Evolutionary conservation across 2,113 vertebrate species (phyloP).

Genomic region (Nothobranchius furzeri): DNA sequence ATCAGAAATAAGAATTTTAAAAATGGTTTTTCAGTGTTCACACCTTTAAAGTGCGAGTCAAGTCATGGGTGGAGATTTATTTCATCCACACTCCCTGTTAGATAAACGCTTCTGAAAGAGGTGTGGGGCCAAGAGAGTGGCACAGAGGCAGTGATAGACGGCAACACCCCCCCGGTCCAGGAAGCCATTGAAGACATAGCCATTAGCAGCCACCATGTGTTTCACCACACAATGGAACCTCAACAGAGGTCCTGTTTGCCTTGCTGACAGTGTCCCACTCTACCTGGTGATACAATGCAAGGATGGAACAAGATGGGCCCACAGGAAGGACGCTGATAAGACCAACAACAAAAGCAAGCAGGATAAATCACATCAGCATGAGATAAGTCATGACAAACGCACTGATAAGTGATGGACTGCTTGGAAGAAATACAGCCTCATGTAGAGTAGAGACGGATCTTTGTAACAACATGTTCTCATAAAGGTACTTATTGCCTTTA

Average conservation of each 20-base stretch:
- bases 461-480: neutral
- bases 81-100: too few species aligned
- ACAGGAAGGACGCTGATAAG: constrained; percentile 65
- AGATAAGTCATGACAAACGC: constrained; percentile 22
- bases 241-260: constrained; percentile 69
- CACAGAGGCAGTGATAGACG: too few species aligned
- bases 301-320: constrained; percentile 43
- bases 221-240: constrained; percentile 62
- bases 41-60: too few species aligned
- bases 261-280: constrained; percentile 66
- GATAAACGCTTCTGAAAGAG: too few species aligned
- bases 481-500: neutral
- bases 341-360: constrained; percentile 55
- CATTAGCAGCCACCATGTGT: constrained; percentile 63
- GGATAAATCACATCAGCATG: constrained; percentile 33
- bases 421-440: constrained; percentile 7
- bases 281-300: constrained; percentile 52
- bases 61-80: too few species aligned
- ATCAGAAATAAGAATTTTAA: too few species aligned
- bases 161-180: neutral
- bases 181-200: constrained; percentile 45
- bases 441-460: neutral
- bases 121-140: too few species aligned
- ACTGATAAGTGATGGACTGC: constrained; percentile 3
- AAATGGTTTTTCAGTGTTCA: too few species aligned